Conservation (phyloP, 1,140 invertebrate species). For the Whitmania pigra region DNA sequence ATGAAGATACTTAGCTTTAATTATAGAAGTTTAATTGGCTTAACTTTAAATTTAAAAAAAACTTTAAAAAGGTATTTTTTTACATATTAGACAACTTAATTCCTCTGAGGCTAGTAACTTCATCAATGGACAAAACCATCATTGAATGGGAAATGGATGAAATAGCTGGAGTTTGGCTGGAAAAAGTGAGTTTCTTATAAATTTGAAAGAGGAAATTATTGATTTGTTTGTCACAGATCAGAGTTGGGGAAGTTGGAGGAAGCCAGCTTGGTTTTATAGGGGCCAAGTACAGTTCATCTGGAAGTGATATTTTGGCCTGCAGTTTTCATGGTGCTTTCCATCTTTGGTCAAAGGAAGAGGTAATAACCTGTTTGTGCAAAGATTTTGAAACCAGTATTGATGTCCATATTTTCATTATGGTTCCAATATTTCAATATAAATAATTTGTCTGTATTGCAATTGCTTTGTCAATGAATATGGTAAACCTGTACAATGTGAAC, state of each 20-base stretch:
- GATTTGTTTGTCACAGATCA: constrained; percentile 48
- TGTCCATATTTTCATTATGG: not conserved
- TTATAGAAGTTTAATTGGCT: not conserved
- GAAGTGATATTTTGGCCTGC: constrained; percentile 62
- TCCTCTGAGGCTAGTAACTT: constrained; percentile 57
- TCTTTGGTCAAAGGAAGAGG: constrained; percentile 56
- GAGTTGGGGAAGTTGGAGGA: constrained; percentile 65
- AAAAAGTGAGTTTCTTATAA: constrained; percentile 43
- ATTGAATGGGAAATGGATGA: constrained; percentile 68
- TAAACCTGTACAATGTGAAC: not conserved
- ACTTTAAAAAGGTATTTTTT: not conserved
- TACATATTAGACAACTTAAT: not conserved
- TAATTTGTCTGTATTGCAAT: not conserved
- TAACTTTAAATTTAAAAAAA: not conserved
- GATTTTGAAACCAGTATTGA: not conserved
- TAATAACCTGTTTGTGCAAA: not conserved
- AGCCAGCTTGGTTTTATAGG: constrained; percentile 85
- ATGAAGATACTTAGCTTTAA: not conserved
- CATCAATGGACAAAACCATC: constrained; percentile 83
- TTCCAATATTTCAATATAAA: not conserved
- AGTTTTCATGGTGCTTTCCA: constrained; percentile 85
- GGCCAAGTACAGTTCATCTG: constrained; percentile 60
- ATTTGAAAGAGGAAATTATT: constrained; percentile 4
- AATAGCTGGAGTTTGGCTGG: constrained; percentile 61
- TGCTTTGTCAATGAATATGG: not conserved